Conservation (phyloP, 1,140 invertebrate genomes). For the Eciton burchellii region DNA sequence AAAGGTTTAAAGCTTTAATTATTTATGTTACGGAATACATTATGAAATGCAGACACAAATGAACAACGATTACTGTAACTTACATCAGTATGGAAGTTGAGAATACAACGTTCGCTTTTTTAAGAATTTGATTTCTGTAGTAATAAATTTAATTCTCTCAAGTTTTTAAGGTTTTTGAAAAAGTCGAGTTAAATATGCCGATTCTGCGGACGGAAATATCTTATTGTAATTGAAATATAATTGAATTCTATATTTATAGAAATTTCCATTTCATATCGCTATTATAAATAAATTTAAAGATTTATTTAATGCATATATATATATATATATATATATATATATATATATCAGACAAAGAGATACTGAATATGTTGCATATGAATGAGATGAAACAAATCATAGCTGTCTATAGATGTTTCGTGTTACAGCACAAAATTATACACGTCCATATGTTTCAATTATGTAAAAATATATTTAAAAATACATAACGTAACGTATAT, state of each 20-base stretch:
- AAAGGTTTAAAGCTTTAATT: too few species aligned
- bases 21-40: background rate
- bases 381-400: slow-evolving; percentile 14
- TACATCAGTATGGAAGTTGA: background rate
- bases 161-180: background rate
- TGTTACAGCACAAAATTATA: slow-evolving; percentile 38
- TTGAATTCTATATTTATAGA: slow-evolving; percentile 36
- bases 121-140: background rate
- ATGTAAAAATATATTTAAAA: slow-evolving; percentile 30
- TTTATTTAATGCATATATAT: slow-evolving; percentile 49
- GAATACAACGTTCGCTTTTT: slow-evolving; percentile 22
- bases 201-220: background rate
- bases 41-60: background rate
- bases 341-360: slow-evolving; percentile 30
- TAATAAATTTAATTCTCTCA: background rate
- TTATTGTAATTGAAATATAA: background rate
- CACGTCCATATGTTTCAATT: background rate
- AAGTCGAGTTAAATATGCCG: background rate
- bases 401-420: slow-evolving; percentile 23
- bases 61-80: background rate
- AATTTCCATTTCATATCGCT: slow-evolving; percentile 29
- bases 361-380: slow-evolving; percentile 33
- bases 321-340: too few species aligned
- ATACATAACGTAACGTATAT: background rate
- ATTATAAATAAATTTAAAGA: slow-evolving; percentile 39